Percentiles rank a stretch among this genome's conserved stretches.
Evolutionary conservation across 2,888 invertebrate species (phyloP).

Genomic region (Spicauda simplicius): DNA sequence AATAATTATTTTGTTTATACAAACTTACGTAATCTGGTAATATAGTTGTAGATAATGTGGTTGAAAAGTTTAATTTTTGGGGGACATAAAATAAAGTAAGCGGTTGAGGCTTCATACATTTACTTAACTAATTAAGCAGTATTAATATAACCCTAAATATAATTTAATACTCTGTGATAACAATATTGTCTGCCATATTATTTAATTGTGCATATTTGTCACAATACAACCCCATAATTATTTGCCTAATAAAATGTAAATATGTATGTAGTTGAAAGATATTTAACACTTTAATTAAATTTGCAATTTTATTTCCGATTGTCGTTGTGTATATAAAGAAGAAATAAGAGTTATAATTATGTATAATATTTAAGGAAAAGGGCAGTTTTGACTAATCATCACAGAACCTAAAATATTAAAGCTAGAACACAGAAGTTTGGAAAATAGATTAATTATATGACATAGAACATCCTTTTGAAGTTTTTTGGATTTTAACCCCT

Average conservation of each 20-base stretch:
- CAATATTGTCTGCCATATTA: slow-evolving; percentile 45
- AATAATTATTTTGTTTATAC: no score
- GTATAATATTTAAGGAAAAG: no score
- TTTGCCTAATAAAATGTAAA: slow-evolving; percentile 19
- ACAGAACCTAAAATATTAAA: no score
- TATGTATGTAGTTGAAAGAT: not conserved
- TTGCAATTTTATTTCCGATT: slow-evolving; percentile 11
- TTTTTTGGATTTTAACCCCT: no score
- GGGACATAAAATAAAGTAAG: slow-evolving; percentile 5
- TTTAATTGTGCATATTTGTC: slow-evolving; percentile 14
- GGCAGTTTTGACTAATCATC: no score
- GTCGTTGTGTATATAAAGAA: not conserved
- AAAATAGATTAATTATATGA: no score
- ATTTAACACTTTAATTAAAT: not conserved
- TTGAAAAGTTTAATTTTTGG: slow-evolving; percentile 1
- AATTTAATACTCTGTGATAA: slow-evolving; percentile 51
- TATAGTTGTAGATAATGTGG: slow-evolving; percentile 1
- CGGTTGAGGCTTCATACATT: slow-evolving; percentile 36
- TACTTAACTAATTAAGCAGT: slow-evolving; percentile 42
- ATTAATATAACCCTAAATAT: slow-evolving; percentile 35
- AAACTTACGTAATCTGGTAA: not conserved
- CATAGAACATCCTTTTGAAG: no score
- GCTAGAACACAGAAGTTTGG: no score
- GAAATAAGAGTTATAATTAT: no score
- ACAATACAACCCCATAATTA: slow-evolving; percentile 41